These are phyloP conservation scores for Drosophila erecta DNA, from an alignment of 1,140 invertebrate genomes.

Conservation along the genomic window DNA sequence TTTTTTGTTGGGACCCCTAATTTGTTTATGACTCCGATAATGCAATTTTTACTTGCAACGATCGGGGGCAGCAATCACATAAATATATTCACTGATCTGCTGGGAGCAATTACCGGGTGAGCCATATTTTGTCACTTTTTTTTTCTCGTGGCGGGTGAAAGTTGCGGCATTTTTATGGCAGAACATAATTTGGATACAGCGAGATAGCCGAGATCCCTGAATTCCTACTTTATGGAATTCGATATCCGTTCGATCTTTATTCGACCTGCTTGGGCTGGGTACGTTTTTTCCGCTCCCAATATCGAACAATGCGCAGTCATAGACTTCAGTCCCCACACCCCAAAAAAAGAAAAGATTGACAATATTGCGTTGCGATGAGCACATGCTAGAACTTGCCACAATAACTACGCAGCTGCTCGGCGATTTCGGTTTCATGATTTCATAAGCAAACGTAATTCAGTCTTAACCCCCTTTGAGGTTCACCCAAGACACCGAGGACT, in stretches of 20 bases:
- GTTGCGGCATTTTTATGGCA: slow-evolving; percentile 73
- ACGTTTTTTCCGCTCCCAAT: neutral
- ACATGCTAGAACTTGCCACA: slow-evolving; percentile 67
- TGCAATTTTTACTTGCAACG: slow-evolving; percentile 74
- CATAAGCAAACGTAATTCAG: slow-evolving; percentile 48
- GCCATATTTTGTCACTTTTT: slow-evolving; percentile 78
- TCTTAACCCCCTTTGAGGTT: slow-evolving; percentile 13
- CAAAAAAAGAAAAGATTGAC: slow-evolving; percentile 12
- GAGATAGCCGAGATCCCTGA: slow-evolving; percentile 2
- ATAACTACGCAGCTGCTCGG: slow-evolving; percentile 64
- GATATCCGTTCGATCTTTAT: slow-evolving; percentile 15
- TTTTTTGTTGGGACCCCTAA: slow-evolving; percentile 52
- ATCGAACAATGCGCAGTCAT: slow-evolving; percentile 32
- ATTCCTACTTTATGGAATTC: slow-evolving; percentile 10
- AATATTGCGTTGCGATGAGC: slow-evolving; percentile 57
- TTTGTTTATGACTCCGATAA: slow-evolving; percentile 79
- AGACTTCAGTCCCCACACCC: slow-evolving; percentile 5
- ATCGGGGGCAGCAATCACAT: slow-evolving; percentile 65
- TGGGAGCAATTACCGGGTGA: slow-evolving; percentile 76
- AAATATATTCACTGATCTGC: slow-evolving; percentile 79
- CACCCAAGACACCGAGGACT: neutral
- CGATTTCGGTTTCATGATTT: slow-evolving; percentile 40
- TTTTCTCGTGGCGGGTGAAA: slow-evolving; percentile 63
- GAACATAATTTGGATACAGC: slow-evolving; percentile 43
- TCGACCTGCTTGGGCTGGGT: slow-evolving; percentile 15